These are phyloP conservation scores for Hapalemur alaotrensis DNA, from an alignment of 2,797 vertebrate genomes.

Conservation along the genomic window DNA sequence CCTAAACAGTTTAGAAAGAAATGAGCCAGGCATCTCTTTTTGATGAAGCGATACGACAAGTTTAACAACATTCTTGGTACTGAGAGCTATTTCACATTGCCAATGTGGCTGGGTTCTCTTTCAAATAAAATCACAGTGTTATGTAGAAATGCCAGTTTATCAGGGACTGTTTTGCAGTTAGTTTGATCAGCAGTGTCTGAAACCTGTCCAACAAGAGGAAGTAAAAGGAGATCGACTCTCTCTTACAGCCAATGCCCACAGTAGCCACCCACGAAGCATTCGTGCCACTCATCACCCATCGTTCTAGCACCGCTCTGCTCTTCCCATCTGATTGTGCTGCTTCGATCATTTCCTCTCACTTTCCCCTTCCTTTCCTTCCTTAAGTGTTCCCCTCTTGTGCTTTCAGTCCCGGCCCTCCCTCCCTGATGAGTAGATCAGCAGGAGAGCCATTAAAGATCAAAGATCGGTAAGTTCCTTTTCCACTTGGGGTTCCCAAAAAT, in stretches of 20 bases:
- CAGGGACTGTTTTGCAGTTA: not conserved
- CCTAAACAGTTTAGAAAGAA: not conserved
- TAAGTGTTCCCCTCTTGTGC: not conserved
- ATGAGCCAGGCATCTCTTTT: not conserved
- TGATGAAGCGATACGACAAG: fast-evolving
- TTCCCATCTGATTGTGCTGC: not conserved
- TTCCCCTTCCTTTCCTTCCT: not conserved
- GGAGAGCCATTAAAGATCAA: not conserved
- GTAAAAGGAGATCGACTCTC: not conserved
- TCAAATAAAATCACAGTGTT: not conserved
- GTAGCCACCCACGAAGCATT: not conserved
- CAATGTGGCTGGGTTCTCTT: not conserved
- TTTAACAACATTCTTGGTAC: fast-evolving
- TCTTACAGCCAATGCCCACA: too few relatives aligned
- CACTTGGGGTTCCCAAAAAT: not conserved
- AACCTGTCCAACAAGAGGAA: not conserved
- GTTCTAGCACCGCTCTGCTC: too few relatives aligned
- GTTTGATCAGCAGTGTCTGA: not conserved
- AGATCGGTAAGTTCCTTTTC: too few relatives aligned
- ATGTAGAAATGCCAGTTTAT: not conserved
- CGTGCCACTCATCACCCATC: fast-evolving
- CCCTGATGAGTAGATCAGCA: fast-evolving
- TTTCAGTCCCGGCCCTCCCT: not conserved
- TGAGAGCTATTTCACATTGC: too few relatives aligned
- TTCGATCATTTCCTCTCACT: not conserved